phyloP scores from a whole-genome alignment of 2,888 invertebrate genomes.

The Lysandra bellargus region DNA sequence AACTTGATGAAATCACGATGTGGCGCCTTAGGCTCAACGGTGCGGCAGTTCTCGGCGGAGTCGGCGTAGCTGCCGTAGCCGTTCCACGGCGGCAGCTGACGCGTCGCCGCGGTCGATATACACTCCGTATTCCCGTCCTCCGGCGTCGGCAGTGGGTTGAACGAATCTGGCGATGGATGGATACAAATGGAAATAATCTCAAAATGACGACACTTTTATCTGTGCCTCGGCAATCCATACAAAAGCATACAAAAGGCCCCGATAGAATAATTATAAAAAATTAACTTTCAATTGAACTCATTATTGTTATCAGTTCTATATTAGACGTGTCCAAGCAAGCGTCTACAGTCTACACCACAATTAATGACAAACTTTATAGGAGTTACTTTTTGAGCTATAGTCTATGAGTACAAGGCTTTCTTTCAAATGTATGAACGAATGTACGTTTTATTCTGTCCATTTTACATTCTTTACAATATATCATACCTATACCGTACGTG shows the following conservation, averaged over 20 bases:
- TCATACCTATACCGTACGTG: constrained; percentile 82
- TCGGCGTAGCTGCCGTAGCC: constrained; percentile 95
- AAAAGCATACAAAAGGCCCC: too few species aligned
- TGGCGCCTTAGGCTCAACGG: constrained; percentile 89
- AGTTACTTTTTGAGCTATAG: too few species aligned
- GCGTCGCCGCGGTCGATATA: constrained; percentile 57
- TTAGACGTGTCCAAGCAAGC: too few species aligned
- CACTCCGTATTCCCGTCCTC: constrained; percentile 52
- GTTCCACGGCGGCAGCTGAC: constrained; percentile 91
- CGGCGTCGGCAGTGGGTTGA: background rate
- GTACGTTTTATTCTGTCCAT: background rate
- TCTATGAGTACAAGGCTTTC: too few species aligned
- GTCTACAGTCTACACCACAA: too few species aligned
- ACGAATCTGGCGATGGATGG: background rate
- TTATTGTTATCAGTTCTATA: too few species aligned
- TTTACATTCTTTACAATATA: background rate
- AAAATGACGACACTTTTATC: background rate
- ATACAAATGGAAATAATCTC: background rate
- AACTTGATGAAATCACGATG: constrained; percentile 90
- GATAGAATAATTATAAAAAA: too few species aligned
- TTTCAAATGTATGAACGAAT: too few species aligned
- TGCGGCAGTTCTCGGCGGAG: constrained; percentile 92
- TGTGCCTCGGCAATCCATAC: too few species aligned
- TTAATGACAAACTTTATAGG: too few species aligned
- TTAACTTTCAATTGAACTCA: too few species aligned